Percentiles rank a stretch among this genome's conserved stretches.
These are phyloP conservation scores for Calameuta filiformis DNA, from an alignment of 2,888 invertebrate species.

Conservation along the genomic window DNA sequence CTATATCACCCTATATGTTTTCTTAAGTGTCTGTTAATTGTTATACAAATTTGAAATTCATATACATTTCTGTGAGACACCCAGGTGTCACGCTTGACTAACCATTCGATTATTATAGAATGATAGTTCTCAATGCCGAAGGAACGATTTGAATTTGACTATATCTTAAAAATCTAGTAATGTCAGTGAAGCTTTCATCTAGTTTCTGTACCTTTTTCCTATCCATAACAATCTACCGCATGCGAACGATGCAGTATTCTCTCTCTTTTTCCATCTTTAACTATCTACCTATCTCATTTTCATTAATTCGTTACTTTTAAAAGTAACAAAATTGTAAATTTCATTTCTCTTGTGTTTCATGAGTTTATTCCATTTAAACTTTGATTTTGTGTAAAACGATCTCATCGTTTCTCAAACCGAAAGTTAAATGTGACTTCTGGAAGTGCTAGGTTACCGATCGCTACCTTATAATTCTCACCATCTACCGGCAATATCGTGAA, in stretches of 20 bases:
- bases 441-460: slow-evolving; percentile 70
- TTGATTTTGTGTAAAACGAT: neutral
- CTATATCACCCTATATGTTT: neutral
- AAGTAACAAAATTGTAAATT: neutral
- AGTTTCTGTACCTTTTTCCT: neutral
- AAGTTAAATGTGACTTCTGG: slow-evolving; percentile 68
- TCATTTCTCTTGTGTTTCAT: neutral
- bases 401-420: slow-evolving; percentile 64
- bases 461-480: slow-evolving; percentile 67
- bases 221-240: neutral
- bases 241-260: neutral
- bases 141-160: slow-evolving; percentile 2
- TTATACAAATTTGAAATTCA: neutral
- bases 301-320: neutral
- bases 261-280: neutral
- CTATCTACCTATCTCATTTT: neutral
- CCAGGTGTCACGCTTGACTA: neutral
- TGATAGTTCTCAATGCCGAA: neutral
- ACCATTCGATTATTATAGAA: slow-evolving; percentile 1
- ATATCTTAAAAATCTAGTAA: slow-evolving; percentile 46
- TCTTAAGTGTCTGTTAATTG: neutral
- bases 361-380: neutral
- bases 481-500: slow-evolving; percentile 68
- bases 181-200: slow-evolving; percentile 44
- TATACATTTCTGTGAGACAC: neutral